phyloP scores from a whole-genome alignment of 2,113 vertebrate genomes.

The Leucopsar rothschildi region DNA sequence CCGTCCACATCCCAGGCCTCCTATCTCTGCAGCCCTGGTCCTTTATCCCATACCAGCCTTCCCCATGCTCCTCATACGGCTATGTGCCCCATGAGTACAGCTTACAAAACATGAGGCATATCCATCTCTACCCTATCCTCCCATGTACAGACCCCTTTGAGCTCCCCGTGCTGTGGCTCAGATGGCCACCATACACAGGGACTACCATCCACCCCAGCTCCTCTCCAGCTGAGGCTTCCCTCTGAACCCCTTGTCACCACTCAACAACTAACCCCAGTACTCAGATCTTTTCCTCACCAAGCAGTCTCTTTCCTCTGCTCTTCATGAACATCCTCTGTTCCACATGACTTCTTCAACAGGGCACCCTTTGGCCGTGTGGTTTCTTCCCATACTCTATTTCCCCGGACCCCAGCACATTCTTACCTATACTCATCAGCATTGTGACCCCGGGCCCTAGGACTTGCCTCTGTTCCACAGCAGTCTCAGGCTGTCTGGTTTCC shows the following conservation, averaged over 20 bases:
- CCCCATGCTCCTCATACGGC: rapidly evolving
- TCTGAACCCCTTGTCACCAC: background rate
- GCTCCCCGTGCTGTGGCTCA: rapidly evolving
- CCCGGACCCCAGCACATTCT: rapidly evolving
- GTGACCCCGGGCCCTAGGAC: background rate
- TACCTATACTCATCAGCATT: background rate
- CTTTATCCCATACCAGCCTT: background rate
- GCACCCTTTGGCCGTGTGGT: background rate
- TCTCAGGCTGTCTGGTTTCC: background rate
- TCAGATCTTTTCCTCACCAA: background rate
- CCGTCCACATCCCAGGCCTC: no score
- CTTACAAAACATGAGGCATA: background rate
- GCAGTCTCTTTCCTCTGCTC: background rate
- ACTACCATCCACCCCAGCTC: background rate
- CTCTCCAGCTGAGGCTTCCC: background rate
- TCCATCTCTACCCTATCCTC: background rate
- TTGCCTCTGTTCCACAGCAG: background rate
- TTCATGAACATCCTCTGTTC: background rate
- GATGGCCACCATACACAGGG: no score
- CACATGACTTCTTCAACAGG: background rate
- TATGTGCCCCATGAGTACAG: rapidly evolving
- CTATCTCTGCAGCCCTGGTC: background rate
- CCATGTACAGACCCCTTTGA: background rate
- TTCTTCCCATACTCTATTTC: background rate
- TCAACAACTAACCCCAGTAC: no score